Percentiles rank a stretch among this genome's conserved stretches.
phyloP scores from a whole-genome alignment of 2,888 invertebrate genomes.

The Ditula angustiorana region DNA sequence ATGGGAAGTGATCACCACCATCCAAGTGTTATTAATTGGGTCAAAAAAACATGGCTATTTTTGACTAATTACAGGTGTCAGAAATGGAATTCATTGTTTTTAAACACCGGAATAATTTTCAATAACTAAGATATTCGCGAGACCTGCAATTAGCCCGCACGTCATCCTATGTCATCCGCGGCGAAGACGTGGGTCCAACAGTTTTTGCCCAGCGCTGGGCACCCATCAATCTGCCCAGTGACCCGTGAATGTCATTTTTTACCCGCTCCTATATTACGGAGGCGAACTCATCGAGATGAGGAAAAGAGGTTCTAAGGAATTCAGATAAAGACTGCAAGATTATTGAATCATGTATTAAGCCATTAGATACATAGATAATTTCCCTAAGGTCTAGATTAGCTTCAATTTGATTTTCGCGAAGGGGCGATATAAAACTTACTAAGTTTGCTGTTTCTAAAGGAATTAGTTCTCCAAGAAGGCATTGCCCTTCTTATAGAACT shows the following conservation, averaged over 20 bases:
- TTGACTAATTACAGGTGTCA: no score
- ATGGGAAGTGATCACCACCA: no score
- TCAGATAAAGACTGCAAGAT: background rate
- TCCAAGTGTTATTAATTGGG: no score
- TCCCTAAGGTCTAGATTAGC: no score
- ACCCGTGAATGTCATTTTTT: constrained; percentile 17
- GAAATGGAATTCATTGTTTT: background rate
- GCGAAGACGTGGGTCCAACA: constrained; percentile 2
- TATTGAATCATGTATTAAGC: background rate
- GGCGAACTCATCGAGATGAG: background rate
- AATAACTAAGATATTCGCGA: constrained; percentile 10
- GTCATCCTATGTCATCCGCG: constrained; percentile 7
- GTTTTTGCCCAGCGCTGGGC: constrained; percentile 10
- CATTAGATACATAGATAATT: no score
- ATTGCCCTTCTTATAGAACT: no score
- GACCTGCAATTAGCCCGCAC: constrained; percentile 9
- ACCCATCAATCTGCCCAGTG: constrained; percentile 5
- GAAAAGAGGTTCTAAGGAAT: background rate
- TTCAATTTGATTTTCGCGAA: no score
- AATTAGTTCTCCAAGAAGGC: no score
- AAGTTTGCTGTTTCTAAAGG: no score
- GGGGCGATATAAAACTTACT: no score
- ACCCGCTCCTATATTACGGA: constrained; percentile 1
- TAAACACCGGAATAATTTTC: background rate
- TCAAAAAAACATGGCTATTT: no score